Percentiles rank a stretch among this genome's conserved stretches.
phyloP scores from a whole-genome alignment of 2,888 invertebrate species.

The Tetragonisca angustula region DNA sequence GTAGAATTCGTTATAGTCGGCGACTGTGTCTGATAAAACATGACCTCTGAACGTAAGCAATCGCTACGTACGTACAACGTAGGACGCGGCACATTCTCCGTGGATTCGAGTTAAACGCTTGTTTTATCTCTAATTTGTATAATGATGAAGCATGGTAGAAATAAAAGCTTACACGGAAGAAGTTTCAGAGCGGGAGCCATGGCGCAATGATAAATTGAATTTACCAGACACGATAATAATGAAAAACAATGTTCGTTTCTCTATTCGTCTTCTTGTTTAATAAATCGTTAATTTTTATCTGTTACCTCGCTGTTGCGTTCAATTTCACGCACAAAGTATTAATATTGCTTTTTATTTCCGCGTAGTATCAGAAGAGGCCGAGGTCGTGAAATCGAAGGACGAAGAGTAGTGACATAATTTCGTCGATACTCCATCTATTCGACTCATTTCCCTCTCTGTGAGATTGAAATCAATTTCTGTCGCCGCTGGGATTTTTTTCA shows the following conservation, averaged over 20 bases:
- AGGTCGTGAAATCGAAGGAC: not conserved
- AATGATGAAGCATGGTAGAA: conserved; percentile 47
- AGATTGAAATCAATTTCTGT: not conserved
- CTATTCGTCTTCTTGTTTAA: not conserved
- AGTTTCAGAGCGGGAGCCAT: conserved; percentile 13
- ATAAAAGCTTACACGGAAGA: conserved; percentile 21
- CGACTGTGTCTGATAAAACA: conserved; percentile 56
- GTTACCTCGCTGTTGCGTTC: not conserved
- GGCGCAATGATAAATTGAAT: not conserved
- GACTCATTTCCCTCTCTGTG: not conserved
- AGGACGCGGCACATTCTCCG: conserved; percentile 38
- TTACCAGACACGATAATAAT: not conserved
- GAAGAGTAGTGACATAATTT: not conserved
- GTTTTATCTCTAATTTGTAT: conserved; percentile 57
- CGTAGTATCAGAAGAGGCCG: not conserved
- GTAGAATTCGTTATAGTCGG: conserved; percentile 36
- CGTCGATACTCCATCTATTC: no score
- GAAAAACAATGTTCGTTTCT: not conserved
- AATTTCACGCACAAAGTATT: not conserved
- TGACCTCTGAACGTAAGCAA: conserved; percentile 42
- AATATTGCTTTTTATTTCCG: not conserved
- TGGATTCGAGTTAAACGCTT: conserved; percentile 42
- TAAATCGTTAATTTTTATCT: not conserved
- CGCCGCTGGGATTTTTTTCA: not conserved
- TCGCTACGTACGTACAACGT: conserved; percentile 37